A percentile compares a stretch with the other conserved stretches of the same genome.
Evolutionary conservation across 2,888 invertebrate species (phyloP).

Genomic region (Callyntrura sp.): DNA sequence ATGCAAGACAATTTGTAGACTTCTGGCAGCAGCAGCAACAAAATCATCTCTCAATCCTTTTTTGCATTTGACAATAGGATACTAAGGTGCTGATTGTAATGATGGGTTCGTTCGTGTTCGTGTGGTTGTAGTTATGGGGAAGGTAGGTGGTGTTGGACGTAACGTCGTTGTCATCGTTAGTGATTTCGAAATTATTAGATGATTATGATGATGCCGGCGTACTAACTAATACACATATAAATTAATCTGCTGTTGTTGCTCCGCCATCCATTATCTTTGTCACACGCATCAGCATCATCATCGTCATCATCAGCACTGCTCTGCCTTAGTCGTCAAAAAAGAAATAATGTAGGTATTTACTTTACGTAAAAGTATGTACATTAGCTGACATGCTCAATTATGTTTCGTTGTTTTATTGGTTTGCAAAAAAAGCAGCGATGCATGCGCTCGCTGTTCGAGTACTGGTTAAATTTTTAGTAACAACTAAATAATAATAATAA

Average conservation of each 20-base stretch:
- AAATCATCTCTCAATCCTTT: conserved; percentile 24
- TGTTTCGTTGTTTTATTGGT: conserved; percentile 18
- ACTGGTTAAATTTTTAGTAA: no score
- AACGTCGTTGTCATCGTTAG: conserved; percentile 22
- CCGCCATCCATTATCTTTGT: conserved; percentile 62
- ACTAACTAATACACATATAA: conserved; percentile 61
- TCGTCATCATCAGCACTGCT: conserved; percentile 4
- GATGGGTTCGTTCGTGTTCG: conserved; percentile 62
- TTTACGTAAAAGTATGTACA: background rate
- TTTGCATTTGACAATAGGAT: conserved; percentile 47
- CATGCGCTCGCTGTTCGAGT: no score
- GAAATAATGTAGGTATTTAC: background rate
- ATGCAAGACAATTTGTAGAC: conserved; percentile 46
- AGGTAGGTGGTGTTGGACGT: background rate
- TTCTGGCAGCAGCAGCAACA: background rate
- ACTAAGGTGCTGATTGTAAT: conserved; percentile 55
- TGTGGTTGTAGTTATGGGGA: conserved; percentile 6
- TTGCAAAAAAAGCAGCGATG: conserved; percentile 28
- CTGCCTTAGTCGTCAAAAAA: background rate
- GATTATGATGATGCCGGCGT: background rate
- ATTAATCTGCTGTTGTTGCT: conserved; percentile 52
- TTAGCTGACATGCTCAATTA: background rate
- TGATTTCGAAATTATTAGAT: conserved; percentile 64
- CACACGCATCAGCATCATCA: conserved; percentile 57
- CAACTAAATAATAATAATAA: background rate